These are phyloP conservation scores for Thamnaconus septentrionalis DNA, from an alignment of 2,113 vertebrate genomes.

Conservation along the genomic window DNA sequence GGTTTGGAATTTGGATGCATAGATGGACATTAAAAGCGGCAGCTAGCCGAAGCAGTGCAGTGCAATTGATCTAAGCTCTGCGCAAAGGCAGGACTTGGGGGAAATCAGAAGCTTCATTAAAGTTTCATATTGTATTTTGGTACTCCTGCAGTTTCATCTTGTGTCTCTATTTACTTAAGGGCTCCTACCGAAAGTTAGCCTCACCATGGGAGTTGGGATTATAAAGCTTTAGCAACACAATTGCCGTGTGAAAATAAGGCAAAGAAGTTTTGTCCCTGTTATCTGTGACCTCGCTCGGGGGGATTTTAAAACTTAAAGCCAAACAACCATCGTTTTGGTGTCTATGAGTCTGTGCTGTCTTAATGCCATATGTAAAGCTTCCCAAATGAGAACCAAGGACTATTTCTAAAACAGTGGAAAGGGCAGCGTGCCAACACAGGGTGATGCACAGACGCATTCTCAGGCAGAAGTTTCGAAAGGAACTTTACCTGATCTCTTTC, in stretches of 20 bases:
- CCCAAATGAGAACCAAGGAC: too few relatives aligned
- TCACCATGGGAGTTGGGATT: slow-evolving; percentile 31
- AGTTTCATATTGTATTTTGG: slow-evolving; percentile 71
- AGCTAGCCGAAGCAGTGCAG: slow-evolving; percentile 41
- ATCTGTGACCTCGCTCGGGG: neutral
- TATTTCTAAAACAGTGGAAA: too few relatives aligned
- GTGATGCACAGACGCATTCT: neutral
- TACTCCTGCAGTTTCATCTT: slow-evolving; percentile 64
- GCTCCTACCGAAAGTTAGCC: slow-evolving; percentile 48
- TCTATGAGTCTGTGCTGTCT: too few relatives aligned
- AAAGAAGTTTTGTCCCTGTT: slow-evolving; percentile 6
- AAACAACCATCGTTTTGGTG: neutral
- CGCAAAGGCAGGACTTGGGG: slow-evolving; percentile 64
- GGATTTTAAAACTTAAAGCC: slow-evolving; percentile 20
- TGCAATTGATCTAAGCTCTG: slow-evolving; percentile 63
- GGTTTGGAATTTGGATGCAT: slow-evolving; percentile 28
- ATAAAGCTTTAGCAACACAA: slow-evolving; percentile 28
- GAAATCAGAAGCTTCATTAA: slow-evolving; percentile 76
- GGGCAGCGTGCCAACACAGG: neutral
- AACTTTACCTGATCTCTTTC: slow-evolving; percentile 41
- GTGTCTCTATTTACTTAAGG: slow-evolving; percentile 59
- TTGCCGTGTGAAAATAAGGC: slow-evolving; percentile 10
- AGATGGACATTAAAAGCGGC: slow-evolving; percentile 53
- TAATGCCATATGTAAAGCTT: too few relatives aligned
- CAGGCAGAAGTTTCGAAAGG: slow-evolving; percentile 13